Evolutionary conservation across 2,113 vertebrate species (phyloP), one percentile per base, ranked within the genome.

Genomic region (Ardeotis arabs): DNA sequence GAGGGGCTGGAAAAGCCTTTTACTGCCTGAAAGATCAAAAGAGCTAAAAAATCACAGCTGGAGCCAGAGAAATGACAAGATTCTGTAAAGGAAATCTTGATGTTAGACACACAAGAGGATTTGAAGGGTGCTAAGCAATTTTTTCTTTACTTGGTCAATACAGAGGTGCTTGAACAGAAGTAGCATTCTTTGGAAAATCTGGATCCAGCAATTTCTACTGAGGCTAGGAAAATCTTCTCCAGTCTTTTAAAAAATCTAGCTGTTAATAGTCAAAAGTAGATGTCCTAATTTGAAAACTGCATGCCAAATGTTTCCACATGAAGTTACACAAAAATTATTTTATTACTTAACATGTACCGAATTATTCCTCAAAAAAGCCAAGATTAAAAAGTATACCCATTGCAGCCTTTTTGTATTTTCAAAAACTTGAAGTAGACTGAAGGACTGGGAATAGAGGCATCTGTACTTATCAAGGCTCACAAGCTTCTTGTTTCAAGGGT

Each of bases 281-380:
- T 56, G 53, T 79, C 17, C 84, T 84, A 94, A 95, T 92, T 83
- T 92, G 95, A 95, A 95, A 95, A 96, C 29, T 87, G 74, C 31
- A 75, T 85, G 12, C 41, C 67, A 82, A 95, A 76, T 73, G 33
- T 62, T 93, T 84, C 77, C 37, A 76, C 27, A 33, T 50, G 10
- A 79, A 87, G 53, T 53, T 78, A 77, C 60, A 76, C 14, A 79
- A 52, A 75, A 27, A 87, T 18, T 58, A 66, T 76, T 69, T 84
- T 62, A 78, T 75, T 66, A 72, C 9, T 59, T 60, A 82, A 62
- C 16, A 37, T 21, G 55, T 87, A 91, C n/a, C 13, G 95, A 92
- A 77, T 73, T 70, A 66, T 74, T 85, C 25, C 12, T 47, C 35
- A 67, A 50, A 73, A 91, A 91, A 87, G 31, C 12, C 47, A 90